phyloP scores from a whole-genome alignment of 2,113 vertebrate genomes.

The Oncorhynchus gorbuscha region DNA sequence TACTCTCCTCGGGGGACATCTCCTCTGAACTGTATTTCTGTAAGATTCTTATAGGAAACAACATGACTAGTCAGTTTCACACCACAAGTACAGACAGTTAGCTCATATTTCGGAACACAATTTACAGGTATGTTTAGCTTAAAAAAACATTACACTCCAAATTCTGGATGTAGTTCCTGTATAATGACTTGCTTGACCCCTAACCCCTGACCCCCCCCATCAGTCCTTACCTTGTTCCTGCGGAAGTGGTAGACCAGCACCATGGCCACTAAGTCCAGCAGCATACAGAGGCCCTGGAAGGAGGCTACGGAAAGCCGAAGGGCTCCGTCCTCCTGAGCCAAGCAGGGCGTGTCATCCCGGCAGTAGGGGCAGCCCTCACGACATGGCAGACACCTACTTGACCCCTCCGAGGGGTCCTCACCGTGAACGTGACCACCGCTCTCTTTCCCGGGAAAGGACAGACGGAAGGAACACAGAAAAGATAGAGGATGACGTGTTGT shows the following conservation, averaged over 20 bases:
- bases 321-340: conserved; percentile 85
- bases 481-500: neutral
- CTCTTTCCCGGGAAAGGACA: conserved; percentile 73
- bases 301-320: conserved; percentile 88
- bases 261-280: conserved; percentile 89
- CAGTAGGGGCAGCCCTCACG: conserved; percentile 88
- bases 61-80: neutral
- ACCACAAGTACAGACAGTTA: neutral
- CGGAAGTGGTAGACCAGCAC: conserved; percentile 90
- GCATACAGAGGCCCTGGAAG: conserved; percentile 92
- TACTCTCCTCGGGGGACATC: conserved; percentile 41
- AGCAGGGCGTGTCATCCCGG: conserved; percentile 88
- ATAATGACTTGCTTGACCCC: too few species aligned
- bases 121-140: neutral
- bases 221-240: conserved; percentile 86
- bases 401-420: conserved; percentile 74
- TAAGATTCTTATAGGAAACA: neutral
- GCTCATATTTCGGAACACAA: neutral
- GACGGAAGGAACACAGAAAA: neutral
- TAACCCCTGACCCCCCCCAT: neutral
- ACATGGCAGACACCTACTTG: conserved; percentile 87
- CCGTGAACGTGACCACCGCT: conserved; percentile 33
- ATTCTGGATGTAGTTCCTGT: too few species aligned
- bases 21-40: conserved; percentile 7
- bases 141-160: neutral